Evolutionary conservation across 2,113 vertebrate genomes (phyloP), one percentile per base, ranked within the genome.

Genomic region (Chitala chitala): DNA sequence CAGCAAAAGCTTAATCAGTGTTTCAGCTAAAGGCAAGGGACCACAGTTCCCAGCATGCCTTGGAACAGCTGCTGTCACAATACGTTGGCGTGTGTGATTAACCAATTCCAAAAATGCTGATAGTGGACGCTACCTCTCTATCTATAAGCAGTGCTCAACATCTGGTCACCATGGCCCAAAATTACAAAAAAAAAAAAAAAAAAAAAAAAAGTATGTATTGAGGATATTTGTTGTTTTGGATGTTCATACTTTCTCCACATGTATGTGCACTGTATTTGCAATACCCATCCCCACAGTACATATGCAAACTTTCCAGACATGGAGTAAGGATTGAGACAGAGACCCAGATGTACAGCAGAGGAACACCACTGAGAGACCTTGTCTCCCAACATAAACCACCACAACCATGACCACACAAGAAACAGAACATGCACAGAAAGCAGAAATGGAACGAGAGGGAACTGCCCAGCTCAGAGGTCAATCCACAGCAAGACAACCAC

Each of bases 381-480:
- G 55, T 56, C 42, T 17, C 54, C 31, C 42, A 72, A 40, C 7
- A 42, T 10, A 72, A 46, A 26, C 29, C 22, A 72, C 54, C 40
- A 2, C 13, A 40, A n/a, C n/a, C n/a, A n/a, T n/a, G 72, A 54
- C 13, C 73, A 33, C 5, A 40, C 17, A 36, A 44, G 59, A n/a
- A 36, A 12, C 26, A 44, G 6, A 9, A 48, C 12, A 40, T 15
- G 36, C 20, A 22, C 7, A 36, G 59, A 31, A 55, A 55, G 15
- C 31, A 20, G 72, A 48, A n/a, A 38, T 6, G 26, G 12, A 73
- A 38, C 15, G 36, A 73, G 7, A 59, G 1, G n/a, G 3, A 66
- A 22, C 71, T 48, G 26, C 73, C 61, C 63, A 74, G 33, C 48
- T 50, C 73, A 22, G 36, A 20, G 20, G 33, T n/a, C 38, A 48